Evolutionary conservation across 2,797 vertebrate genomes (phyloP), one percentile per base, ranked within the genome.

Genomic region (Neosilurus mollespiculum): DNA sequence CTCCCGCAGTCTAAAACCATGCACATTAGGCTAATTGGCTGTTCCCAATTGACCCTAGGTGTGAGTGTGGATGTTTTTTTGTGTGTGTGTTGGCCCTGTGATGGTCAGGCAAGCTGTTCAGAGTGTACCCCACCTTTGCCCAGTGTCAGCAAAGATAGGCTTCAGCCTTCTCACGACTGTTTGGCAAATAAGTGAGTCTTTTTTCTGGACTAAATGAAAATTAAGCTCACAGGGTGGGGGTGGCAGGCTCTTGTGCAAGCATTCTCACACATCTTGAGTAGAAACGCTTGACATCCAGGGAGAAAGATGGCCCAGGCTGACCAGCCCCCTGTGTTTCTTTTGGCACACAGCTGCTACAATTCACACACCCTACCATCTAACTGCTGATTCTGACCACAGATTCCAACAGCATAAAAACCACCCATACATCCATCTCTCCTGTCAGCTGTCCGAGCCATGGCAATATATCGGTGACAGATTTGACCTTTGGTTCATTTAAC

Each of bases 181-280:
- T 43, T 43, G 37, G 6, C 37, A 43, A 43, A 43, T 43, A 43
- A 43, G 37, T 43, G 37, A 43, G 37, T 43, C 37, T 43, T 43
- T 43, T 30, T 24, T 15, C 30, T 58, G 76, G 53, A 70, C 76
- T 85, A 76, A 64, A 16, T 34, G 9, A 34, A 6, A 73, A 26
- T 54, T 24, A 43, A 43, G 37, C 37, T 43, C 37, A 43, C 37
- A 83, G 53, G 70, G 43, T 18, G 8, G 56, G 51, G 62, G 37
- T 56, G 61, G 84, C 43, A 80, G 69, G 59, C 80, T 81, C 87
- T 86, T 92, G 90, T 92, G 88, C 83, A 88, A 73, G 87, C 87
- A 92, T 93, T 93, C 87, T 92, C 86, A 90, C 92, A 92, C 90
- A 61, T 88, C 86, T 30, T 4, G 22, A 85, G 81, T 83, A 92